Percentiles rank a stretch among this genome's conserved stretches.
These are phyloP conservation scores for Thyatira batis DNA, from an alignment of 2,888 invertebrate species.

Conservation along the genomic window DNA sequence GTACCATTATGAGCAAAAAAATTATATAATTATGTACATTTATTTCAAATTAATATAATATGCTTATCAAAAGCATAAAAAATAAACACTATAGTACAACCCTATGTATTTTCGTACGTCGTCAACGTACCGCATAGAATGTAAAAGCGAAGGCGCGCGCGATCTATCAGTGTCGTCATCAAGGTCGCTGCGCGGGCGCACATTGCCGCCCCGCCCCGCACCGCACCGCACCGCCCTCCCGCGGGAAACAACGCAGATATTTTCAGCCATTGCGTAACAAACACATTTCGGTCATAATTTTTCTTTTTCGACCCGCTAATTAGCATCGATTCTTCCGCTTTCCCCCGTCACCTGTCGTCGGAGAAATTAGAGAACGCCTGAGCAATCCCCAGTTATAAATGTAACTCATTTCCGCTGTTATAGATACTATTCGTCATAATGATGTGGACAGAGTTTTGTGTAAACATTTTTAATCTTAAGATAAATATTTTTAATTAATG, in stretches of 20 bases:
- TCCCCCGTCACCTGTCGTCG: constrained; percentile 32
- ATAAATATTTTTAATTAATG: neutral
- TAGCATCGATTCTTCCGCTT: constrained; percentile 46
- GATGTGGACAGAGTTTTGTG: neutral
- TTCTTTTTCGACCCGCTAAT: constrained; percentile 42
- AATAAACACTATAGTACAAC: neutral
- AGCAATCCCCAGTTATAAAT: constrained; percentile 9
- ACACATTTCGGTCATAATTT: constrained; percentile 13
- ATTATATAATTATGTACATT: no score
- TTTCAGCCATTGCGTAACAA: constrained; percentile 58
- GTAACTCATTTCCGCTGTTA: constrained; percentile 29
- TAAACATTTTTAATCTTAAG: neutral
- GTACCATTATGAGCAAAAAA: no score
- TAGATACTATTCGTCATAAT: neutral
- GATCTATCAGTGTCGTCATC: constrained; percentile 69
- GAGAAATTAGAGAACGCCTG: neutral
- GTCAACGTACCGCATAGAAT: neutral
- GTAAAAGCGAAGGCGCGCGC: constrained; percentile 17
- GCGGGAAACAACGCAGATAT: constrained; percentile 43
- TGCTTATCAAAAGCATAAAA: neutral
- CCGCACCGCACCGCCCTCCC: constrained; percentile 14
- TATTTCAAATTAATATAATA: neutral
- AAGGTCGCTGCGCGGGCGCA: constrained; percentile 59
- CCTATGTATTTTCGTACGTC: neutral
- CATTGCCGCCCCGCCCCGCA: no score